phyloP scores from a whole-genome alignment of 2,797 vertebrate species.

The Labroides dimidiatus region DNA sequence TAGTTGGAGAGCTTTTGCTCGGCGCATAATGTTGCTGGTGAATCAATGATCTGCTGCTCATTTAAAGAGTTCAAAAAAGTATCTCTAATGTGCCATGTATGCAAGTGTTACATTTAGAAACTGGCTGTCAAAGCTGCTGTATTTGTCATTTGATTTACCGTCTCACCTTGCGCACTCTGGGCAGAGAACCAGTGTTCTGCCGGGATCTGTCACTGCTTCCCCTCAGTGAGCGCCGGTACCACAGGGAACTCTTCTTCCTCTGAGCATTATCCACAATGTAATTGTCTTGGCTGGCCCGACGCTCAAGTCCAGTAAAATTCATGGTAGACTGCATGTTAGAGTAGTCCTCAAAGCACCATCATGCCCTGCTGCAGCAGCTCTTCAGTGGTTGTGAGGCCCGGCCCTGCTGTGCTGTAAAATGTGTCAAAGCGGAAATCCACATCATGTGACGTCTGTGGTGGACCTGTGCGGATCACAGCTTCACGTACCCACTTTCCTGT shows the following conservation, averaged over 20 bases:
- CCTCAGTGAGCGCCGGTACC: constrained; percentile 74
- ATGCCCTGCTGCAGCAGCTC: constrained; percentile 48
- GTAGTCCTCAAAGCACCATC: constrained; percentile 66
- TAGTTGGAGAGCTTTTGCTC: constrained; percentile 41
- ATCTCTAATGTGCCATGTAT: neutral
- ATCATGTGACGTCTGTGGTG: constrained; percentile 87
- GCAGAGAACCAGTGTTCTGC: constrained; percentile 77
- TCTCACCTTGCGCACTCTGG: constrained; percentile 85
- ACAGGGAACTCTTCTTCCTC: constrained; percentile 75
- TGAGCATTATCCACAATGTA: constrained; percentile 66
- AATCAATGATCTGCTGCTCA: constrained; percentile 19
- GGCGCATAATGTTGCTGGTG: constrained; percentile 16
- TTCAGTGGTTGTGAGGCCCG: constrained; percentile 52
- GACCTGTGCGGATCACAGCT: constrained; percentile 74
- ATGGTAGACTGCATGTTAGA: constrained; percentile 74
- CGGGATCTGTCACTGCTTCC: constrained; percentile 67
- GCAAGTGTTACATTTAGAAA: neutral
- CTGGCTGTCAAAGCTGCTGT: neutral
- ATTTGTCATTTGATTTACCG: neutral
- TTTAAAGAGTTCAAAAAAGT: constrained; percentile 1
- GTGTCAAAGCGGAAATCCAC: constrained; percentile 81
- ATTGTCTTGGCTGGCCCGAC: constrained; percentile 73
- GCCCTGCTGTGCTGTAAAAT: constrained; percentile 48
- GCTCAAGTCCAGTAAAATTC: constrained; percentile 81
- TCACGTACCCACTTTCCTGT: constrained; percentile 51